phyloP scores from a whole-genome alignment of 2,113 vertebrate species.

The Psittacara wagleri region DNA sequence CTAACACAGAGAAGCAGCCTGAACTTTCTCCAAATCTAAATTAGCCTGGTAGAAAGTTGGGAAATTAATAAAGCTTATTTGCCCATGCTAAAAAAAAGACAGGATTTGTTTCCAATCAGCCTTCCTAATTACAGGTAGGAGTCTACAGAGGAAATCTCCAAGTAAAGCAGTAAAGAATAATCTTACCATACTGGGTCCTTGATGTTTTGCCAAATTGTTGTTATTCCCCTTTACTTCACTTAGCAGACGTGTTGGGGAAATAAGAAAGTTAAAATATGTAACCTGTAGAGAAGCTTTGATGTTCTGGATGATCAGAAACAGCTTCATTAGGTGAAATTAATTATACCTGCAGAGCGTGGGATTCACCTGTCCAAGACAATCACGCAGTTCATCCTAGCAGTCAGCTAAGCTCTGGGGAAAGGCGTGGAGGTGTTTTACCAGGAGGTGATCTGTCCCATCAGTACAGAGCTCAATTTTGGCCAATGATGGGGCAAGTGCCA shows the following conservation, averaged over 20 bases:
- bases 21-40: neutral
- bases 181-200: neutral
- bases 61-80: neutral
- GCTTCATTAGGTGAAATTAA: neutral
- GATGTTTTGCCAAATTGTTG: neutral
- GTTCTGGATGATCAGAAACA: neutral
- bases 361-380: neutral
- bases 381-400: neutral
- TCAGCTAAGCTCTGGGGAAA: neutral
- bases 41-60: neutral
- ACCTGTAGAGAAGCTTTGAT: neutral
- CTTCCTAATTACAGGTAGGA: neutral
- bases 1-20: neutral
- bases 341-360: neutral
- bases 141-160: neutral
- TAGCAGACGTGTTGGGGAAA: neutral
- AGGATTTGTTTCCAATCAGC: neutral
- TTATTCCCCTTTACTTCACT: neutral
- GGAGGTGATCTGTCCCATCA: neutral
- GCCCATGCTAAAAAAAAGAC: neutral
- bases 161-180: neutral
- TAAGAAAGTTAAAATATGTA: neutral
- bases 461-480: neutral
- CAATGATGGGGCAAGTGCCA: neutral
- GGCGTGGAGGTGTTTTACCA: neutral